Evolutionary conservation across 2,113 vertebrate genomes (phyloP), one percentile per base, ranked within the genome.

Genomic region (Himantopus leucocephalus): DNA sequence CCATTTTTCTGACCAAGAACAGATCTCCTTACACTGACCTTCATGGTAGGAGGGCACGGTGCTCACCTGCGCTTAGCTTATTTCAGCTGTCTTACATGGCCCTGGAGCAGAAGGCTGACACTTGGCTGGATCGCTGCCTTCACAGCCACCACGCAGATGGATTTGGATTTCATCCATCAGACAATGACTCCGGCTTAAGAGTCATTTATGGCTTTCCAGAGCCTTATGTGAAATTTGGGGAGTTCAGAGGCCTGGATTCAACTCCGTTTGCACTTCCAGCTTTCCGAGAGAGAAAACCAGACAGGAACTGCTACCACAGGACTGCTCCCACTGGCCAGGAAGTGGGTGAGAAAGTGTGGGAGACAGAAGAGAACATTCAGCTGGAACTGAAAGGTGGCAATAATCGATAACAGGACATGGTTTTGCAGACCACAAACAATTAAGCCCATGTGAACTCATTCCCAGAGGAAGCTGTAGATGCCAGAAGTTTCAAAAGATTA

Each of bases 1-100:
- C 1, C 1, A 0, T 37, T 55, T 55, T 86, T 16, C 34, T 60
- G 41, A 8, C 19, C 13, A 10, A 5, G 12, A 79, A 23, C 45
- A 2, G 5, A 48, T 27, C 18, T 71, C 84, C 62, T 92, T 7
- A 30, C 11, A 0, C 8, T 10, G 3, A 32, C 39, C 37, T 24
- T 50, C 7, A 4, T 2, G 4, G 23, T 4, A 41, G 41, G 14
- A 47, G 23, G n/a, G 21, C 26, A 17, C 4, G 12, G 16, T 71
- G 9, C 35, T 9, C 59, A 26, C 47, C 39, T 30, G 5, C n/a
- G 22, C 47, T 48, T 27, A 50, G 47, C 0, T 0, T 5, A 13
- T 15, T 59, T 83, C 83, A 67, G 34, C 34, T 56, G 11, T 14
- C 35, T 22, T 5, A 18, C 1, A 2, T 19, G 41, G 4, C 34